Conservation (phyloP, 2,113 vertebrate genomes). For the Balaenoptera acutorostrata region DNA sequence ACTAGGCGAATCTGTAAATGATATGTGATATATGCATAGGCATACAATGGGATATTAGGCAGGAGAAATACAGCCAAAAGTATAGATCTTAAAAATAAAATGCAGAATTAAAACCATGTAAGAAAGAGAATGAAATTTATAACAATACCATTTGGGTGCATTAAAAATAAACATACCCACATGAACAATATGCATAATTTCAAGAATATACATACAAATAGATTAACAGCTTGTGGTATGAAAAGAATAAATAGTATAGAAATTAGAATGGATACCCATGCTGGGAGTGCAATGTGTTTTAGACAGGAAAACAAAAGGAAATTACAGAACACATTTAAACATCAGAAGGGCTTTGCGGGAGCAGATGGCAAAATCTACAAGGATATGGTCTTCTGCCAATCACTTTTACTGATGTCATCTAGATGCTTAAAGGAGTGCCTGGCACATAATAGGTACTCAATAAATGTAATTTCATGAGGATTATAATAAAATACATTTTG, state of each 20-base stretch:
- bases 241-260: neutral
- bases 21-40: neutral
- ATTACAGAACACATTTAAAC: neutral
- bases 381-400: neutral
- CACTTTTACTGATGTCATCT: neutral
- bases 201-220: neutral
- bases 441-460: neutral
- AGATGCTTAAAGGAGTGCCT: neutral
- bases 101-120: neutral
- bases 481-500: neutral
- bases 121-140: neutral
- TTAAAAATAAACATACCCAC: neutral
- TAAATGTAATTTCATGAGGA: neutral
- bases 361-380: neutral
- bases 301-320: neutral
- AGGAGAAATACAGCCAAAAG: neutral
- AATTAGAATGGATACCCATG: neutral
- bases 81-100: neutral
- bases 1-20: neutral
- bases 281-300: neutral
- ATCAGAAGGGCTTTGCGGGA: neutral
- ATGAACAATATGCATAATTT: neutral
- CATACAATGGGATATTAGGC: neutral
- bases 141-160: neutral
- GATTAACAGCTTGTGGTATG: neutral